Evolutionary conservation across 2,888 invertebrate species (phyloP), one percentile per base, ranked within the genome.

Genomic region (Pardosa pseudoannulata): DNA sequence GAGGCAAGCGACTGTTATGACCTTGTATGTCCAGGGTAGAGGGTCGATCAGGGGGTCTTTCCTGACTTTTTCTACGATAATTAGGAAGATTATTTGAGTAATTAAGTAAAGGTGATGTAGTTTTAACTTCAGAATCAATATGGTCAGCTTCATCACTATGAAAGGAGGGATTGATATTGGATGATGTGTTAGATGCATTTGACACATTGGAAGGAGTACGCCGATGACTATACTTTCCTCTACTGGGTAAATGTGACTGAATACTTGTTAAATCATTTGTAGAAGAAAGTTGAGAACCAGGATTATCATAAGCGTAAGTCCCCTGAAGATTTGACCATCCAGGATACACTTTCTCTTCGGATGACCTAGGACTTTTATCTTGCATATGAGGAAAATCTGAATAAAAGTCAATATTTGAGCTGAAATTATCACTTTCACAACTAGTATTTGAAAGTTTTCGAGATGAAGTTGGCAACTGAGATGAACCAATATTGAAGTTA

Each of bases 201-300:
- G 94, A 94, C 3, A 96, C 94, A 90, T 95, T 95, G 0, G 96
- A 96, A 0, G 95, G 95, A 0, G 96, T 96, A 83, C 96, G 93
- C 89, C 95, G 93, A 91, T 96, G 97, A 0, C 93, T 91, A 88
- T 90, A 90, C 71, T 91, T 79, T 23, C 72, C 70, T 67, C 79
- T 70, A 27, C 76, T 87, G 19, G 79, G 85, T 23, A 87, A 67
- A 36, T 89, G 88, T 16, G 89, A 79, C n/a, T 65, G 88, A 36
- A 78, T 75, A 90, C 11, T 90, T 89, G 88, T 91, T 90, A 81
- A 31, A 16, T 75, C 79, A 50, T 28, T 79, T n/a, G 76, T 68
- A 19, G 74, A 36, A 16, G 85, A 81, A 68, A 82, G 64, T 41
- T 78, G 78, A 6, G 85, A 86, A 67, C 79, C 73, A 29, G 89